Base-by-base conservation (phyloP, 2,888 invertebrate genomes). In the Nomada flava region DNA sequence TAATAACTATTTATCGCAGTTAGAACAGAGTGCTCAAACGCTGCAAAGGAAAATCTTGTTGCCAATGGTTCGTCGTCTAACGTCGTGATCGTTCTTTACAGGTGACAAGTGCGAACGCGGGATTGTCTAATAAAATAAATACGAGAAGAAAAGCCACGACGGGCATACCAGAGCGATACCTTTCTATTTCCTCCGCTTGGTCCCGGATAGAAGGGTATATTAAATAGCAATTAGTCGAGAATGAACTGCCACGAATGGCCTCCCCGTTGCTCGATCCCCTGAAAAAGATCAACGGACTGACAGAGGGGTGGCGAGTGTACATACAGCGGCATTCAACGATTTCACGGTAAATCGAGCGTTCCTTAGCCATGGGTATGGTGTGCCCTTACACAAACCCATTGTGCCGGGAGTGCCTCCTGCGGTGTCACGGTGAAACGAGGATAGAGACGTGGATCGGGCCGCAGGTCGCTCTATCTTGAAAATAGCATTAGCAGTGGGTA, bases 391-490 rank as follows among this genome's bases (percentile, higher is more conserved):
- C 87, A 88, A 88, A 59, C 57, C 81, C 68, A 89, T 90, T 90
- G 87, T 91, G 44, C 36, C 20, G 42, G 55, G 64, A 77, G 84
- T 89, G 90, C 91, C 91, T 92, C 92, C 92, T 90, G 92, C 77
- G 91, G 92, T 92, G 92, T 92, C 89, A 90, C 89, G 90, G 86
- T 89, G 87, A 86, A 87, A 87, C 76, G 83, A 71, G 78, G 75
- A 70, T 53, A 26, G 44, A 73, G n/a, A 69, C 75, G 60, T 53
- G 77, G 44, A 73, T 79, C 60, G 72, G 53, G 7, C 75, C 72
- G 63, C 83, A 75, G 68, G 72, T 80, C 71, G 72, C 63, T 60
- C 79, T 73, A 70, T 89, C 85, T 82, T 76, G 69, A 63, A 88
- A 89, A 89, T 89, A 79, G 89, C 80, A 89, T 89, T 89, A 89